Percentiles rank a stretch among this genome's conserved stretches.
phyloP scores from a whole-genome alignment of 2,888 invertebrate genomes.

The Pristionchus entomophagus region DNA sequence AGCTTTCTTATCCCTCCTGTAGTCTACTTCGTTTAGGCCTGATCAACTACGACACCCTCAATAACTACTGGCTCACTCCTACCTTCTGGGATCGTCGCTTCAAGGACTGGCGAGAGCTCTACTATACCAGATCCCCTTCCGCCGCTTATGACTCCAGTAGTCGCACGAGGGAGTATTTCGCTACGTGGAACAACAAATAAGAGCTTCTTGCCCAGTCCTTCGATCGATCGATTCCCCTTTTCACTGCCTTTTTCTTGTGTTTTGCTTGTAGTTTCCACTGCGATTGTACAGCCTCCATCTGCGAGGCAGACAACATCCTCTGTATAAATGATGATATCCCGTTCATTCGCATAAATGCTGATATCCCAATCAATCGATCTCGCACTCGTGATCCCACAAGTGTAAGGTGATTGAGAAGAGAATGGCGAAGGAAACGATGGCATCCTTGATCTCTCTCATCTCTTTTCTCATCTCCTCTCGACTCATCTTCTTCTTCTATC shows the following conservation, averaged over 20 bases:
- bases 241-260: slow-evolving; percentile 5
- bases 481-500: not conserved
- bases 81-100: slow-evolving; percentile 67
- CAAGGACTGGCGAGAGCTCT: slow-evolving; percentile 54
- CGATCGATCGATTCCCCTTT: slow-evolving; percentile 7
- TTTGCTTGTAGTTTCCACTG: slow-evolving; percentile 1
- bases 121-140: not conserved
- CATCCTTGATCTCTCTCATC: slow-evolving; percentile 34
- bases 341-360: too few species aligned
- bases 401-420: slow-evolving; percentile 34
- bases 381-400: not conserved
- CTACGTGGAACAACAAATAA: slow-evolving; percentile 41
- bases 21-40: slow-evolving; percentile 56
- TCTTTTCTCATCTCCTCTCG: not conserved
- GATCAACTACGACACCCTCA: slow-evolving; percentile 64
- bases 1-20: not conserved
- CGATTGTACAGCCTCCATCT: slow-evolving; percentile 12
- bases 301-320: not conserved
- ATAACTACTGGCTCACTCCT: slow-evolving; percentile 69
- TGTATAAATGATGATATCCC: not conserved
- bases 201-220: not conserved
- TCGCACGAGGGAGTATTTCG: slow-evolving; percentile 38
- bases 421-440: not conserved
- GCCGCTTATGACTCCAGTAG: slow-evolving; percentile 9
- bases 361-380: not conserved